Evolutionary conservation across 1,140 invertebrate genomes (phyloP).

Genomic region (Bombus cullumanus): DNA sequence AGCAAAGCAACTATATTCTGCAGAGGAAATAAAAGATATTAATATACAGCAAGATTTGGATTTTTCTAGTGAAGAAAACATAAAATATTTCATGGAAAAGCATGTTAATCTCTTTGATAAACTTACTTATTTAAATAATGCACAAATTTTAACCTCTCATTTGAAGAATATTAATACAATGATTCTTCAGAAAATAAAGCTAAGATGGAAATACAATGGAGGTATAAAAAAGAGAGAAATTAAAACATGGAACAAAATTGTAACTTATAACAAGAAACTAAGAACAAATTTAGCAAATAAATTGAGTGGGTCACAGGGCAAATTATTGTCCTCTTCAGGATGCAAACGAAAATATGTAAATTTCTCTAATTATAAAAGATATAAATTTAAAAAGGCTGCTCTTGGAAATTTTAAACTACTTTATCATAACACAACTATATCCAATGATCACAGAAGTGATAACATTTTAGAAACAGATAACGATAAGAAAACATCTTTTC

Average conservation of each 20-base stretch:
- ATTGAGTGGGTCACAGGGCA: neutral
- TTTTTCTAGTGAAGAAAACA: constrained; percentile 38
- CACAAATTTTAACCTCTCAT: constrained; percentile 12
- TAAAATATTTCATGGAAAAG: constrained; percentile 53
- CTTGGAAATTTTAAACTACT: neutral
- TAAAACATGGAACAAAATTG: constrained; percentile 3
- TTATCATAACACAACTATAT: neutral
- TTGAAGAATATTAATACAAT: constrained; percentile 56
- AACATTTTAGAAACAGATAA: neutral
- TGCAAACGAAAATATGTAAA: neutral
- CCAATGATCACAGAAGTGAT: constrained; percentile 1
- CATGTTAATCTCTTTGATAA: constrained; percentile 39
- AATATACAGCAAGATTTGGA: constrained; percentile 43
- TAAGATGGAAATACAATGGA: constrained; percentile 24
- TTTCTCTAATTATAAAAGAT: neutral
- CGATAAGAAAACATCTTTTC: neutral
- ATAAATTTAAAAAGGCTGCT: neutral
- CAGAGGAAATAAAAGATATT: constrained; percentile 44
- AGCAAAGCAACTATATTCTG: constrained; percentile 37
- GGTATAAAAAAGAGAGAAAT: neutral
- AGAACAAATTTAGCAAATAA: constrained; percentile 9
- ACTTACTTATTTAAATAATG: constrained; percentile 23
- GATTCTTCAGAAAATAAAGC: constrained; percentile 42
- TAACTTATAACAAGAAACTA: neutral
- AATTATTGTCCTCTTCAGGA: neutral